Percentiles rank a stretch among this genome's conserved stretches.
phyloP scores from a whole-genome alignment of 2,888 invertebrate species.

The Ditula angustiorana region DNA sequence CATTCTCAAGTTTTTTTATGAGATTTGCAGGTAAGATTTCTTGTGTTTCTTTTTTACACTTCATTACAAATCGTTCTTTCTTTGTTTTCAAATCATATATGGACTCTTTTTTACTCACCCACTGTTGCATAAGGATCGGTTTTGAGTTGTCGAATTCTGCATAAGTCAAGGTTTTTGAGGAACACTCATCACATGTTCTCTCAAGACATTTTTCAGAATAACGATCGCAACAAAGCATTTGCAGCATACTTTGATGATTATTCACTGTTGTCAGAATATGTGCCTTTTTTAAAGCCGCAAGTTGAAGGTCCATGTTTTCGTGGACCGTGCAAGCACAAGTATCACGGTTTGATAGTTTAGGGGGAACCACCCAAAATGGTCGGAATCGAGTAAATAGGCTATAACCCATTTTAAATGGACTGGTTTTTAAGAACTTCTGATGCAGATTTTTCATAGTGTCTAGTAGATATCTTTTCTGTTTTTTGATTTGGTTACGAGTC shows the following conservation, averaged over 20 bases:
- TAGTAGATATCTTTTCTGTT: constrained; percentile 24
- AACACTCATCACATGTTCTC: constrained; percentile 33
- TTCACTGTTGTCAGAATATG: constrained; percentile 30
- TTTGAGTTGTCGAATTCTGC: constrained; percentile 27
- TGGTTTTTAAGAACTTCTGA: constrained; percentile 6
- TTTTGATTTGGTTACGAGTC: constrained; percentile 29
- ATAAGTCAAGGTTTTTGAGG: constrained; percentile 28
- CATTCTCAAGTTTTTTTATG: too few relatives aligned
- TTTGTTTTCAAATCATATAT: constrained; percentile 40
- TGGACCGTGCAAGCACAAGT: constrained; percentile 38
- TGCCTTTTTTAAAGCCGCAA: constrained; percentile 33
- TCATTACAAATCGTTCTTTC: constrained; percentile 31
- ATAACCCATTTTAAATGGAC: constrained; percentile 32
- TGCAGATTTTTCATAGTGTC: constrained; percentile 27
- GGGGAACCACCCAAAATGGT: constrained; percentile 39
- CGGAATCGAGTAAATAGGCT: constrained; percentile 27
- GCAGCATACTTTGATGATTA: constrained; percentile 35
- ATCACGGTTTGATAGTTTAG: constrained; percentile 38
- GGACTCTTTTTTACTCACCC: constrained; percentile 37
- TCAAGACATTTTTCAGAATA: constrained; percentile 38
- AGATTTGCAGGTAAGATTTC: too few relatives aligned
- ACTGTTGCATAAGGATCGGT: constrained; percentile 34
- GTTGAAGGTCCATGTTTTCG: constrained; percentile 37
- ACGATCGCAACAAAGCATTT: constrained; percentile 37
- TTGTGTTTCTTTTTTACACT: constrained; percentile 9